These are phyloP conservation scores for Hipparchia sbordonii DNA, from an alignment of 2,888 invertebrate species.

Conservation along the genomic window DNA sequence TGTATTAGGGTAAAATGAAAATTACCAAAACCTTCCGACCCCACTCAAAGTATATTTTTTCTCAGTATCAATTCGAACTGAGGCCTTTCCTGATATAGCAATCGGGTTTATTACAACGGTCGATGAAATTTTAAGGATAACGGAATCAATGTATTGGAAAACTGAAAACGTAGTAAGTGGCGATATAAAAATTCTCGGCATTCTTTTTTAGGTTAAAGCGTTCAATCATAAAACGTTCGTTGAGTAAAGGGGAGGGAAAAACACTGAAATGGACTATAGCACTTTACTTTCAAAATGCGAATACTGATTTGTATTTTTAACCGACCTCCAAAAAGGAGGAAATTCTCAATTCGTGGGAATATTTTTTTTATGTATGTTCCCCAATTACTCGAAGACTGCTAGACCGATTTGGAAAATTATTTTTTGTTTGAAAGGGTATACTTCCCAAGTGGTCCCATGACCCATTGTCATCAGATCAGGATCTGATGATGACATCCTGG, in stretches of 20 bases:
- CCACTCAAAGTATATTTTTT: conserved; percentile 17
- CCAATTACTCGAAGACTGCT: no score
- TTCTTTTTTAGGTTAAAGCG: conserved; percentile 26
- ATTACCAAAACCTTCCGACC: conserved; percentile 11
- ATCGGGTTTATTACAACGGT: conserved; percentile 33
- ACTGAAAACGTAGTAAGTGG: conserved; percentile 38
- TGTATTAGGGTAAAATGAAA: conserved; percentile 2
- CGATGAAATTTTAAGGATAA: conserved; percentile 37
- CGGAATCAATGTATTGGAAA: conserved; percentile 39
- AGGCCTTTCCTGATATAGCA: conserved; percentile 29
- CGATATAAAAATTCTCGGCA: conserved; percentile 28
- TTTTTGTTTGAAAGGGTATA: no score
- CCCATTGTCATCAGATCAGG: no score
- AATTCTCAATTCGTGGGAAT: no score
- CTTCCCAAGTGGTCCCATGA: no score
- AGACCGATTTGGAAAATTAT: no score
- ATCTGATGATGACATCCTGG: no score
- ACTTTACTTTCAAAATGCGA: background rate
- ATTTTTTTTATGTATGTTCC: no score
- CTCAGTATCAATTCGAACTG: conserved; percentile 25
- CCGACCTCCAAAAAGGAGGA: no score
- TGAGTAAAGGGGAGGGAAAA: conserved; percentile 11
- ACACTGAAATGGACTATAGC: background rate
- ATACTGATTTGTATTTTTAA: background rate
- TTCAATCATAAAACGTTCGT: conserved; percentile 23